These are phyloP conservation scores for Chiloscyllium punctatum DNA, from an alignment of 2,797 vertebrate genomes.

Conservation along the genomic window DNA sequence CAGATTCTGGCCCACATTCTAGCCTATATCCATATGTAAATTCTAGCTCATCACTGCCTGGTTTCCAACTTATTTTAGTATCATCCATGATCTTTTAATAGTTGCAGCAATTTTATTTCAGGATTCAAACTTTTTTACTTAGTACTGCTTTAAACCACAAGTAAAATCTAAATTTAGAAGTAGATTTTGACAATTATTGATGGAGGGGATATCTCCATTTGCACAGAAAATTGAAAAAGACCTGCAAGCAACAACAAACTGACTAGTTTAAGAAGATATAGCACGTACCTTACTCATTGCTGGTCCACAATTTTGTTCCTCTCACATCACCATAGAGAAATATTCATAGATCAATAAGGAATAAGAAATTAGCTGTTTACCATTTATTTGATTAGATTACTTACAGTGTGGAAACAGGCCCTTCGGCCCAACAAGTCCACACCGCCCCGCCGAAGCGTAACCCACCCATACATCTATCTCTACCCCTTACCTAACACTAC, in stretches of 20 bases:
- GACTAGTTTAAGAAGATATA: neutral
- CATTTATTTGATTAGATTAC: neutral
- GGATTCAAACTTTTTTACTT: neutral
- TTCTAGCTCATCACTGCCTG: too few relatives aligned
- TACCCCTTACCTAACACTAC: too few relatives aligned
- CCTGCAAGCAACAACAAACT: neutral
- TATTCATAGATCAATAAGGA: neutral
- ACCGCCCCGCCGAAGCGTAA: too few relatives aligned
- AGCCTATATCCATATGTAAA: too few relatives aligned
- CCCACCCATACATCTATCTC: too few relatives aligned
- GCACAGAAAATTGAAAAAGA: neutral
- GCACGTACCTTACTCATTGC: neutral
- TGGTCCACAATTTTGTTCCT: neutral
- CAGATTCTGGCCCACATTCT: too few relatives aligned
- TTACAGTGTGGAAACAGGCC: too few relatives aligned
- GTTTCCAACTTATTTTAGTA: too few relatives aligned
- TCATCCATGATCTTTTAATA: neutral
- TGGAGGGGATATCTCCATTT: neutral
- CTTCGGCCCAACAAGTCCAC: too few relatives aligned
- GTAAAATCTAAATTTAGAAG: too few relatives aligned
- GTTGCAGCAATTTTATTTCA: neutral
- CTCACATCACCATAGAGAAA: neutral
- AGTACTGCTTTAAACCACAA: neutral
- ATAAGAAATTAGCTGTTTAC: neutral
- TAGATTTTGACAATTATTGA: neutral